Conservation (phyloP, 2,888 invertebrate species). For the Pardosa pseudoannulata region DNA sequence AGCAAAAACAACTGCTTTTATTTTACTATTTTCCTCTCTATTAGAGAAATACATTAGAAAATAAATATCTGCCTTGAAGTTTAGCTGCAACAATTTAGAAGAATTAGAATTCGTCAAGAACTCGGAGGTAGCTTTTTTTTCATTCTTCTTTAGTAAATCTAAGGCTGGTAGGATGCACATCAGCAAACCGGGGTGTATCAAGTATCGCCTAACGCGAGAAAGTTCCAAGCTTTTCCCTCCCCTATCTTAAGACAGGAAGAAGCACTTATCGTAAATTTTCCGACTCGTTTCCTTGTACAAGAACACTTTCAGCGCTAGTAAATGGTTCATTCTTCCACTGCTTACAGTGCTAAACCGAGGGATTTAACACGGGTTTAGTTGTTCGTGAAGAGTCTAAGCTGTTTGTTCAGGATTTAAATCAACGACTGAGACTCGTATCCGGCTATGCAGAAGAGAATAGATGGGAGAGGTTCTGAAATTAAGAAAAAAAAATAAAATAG, state of each 20-base stretch:
- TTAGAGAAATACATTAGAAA: no score
- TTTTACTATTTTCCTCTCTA: no score
- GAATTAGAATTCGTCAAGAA: no score
- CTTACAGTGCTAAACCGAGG: neutral
- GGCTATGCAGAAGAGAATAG: neutral
- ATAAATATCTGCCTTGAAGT: no score
- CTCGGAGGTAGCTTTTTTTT: no score
- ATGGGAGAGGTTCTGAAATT: no score
- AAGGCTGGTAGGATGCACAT: neutral
- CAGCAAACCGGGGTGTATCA: neutral
- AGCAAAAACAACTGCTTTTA: no score
- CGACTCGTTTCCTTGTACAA: slow-evolving; percentile 35
- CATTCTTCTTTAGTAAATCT: neutral
- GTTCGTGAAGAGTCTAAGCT: neutral
- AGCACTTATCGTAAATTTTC: slow-evolving; percentile 69
- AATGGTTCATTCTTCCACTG: neutral
- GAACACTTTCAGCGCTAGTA: slow-evolving; percentile 2
- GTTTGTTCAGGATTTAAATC: neutral
- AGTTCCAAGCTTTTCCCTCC: neutral
- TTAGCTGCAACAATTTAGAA: no score
- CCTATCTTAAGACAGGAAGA: slow-evolving; percentile 52
- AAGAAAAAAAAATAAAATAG: no score
- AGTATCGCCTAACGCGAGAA: neutral
- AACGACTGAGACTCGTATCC: neutral
- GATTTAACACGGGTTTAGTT: slow-evolving; percentile 15